Evolutionary conservation across 2,113 vertebrate genomes (phyloP), one percentile per base, ranked within the genome.

Genomic region (Noturus placidus): DNA sequence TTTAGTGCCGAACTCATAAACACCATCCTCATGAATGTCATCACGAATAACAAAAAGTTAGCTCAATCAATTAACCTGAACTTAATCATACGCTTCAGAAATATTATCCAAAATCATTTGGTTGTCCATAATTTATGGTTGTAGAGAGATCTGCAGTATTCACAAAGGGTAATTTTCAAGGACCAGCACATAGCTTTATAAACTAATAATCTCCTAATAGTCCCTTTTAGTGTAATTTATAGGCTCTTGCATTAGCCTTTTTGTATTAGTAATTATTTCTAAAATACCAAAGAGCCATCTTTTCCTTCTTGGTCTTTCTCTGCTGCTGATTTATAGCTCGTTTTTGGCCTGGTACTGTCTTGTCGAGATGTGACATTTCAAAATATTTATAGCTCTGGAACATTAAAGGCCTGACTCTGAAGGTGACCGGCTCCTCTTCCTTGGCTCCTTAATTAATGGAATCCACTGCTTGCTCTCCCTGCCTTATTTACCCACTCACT

Each of bases 201-300:
- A 99, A 99, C 97, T 97, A 98, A 98, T 96, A 94, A 96, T 96
- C 92, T 91, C 95, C 95, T 98, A 98, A 98, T 98, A 96, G 96
- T 96, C 95, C 96, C 95, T 97, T 98, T 98, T 95, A 97, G 95
- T 91, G 91, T 97, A 97, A 99, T 99, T 98, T 98, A 99, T 97
- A 94, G 96, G 95, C 96, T 97, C 95, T 96, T 98, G 95, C 97
- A 98, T 99, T 99, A 98, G 95, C 96, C 95, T 97, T 97, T 99
- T 98, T 97, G 97, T 97, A 96, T 98, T 97, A 97, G 98, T 99
- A 99, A 99, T 99, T 99, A 99, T 98, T 99, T 98, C 97, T 99
- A 99, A 99, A 99, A 99, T 98, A 99, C 97, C 97, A 97, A 96
- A 99, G 97, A 97, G 97, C 97, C 95, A 97, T 97, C 96, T 97